phyloP scores from a whole-genome alignment of 30 jellyfish, hydroid and myxozoan species.

The Haliclystus octoradiatus region DNA sequence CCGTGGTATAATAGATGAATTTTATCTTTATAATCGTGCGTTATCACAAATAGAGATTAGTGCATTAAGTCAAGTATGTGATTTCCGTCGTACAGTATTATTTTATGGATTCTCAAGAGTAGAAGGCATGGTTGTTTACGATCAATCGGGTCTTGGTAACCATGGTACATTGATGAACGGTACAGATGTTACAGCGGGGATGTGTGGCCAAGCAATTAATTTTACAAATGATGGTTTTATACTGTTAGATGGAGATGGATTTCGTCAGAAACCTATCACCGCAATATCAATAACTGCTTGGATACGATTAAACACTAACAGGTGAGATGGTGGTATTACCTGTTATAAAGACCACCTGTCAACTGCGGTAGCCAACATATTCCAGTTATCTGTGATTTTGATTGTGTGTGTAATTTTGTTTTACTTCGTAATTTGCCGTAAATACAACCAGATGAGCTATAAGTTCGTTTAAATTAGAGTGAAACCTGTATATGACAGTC shows the following conservation, averaged over 20 bases:
- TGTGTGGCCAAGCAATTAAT: slow-evolving; percentile 70
- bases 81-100: slow-evolving; percentile 61
- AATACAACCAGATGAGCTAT: no score
- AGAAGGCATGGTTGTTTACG: slow-evolving; percentile 25
- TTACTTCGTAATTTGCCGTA: no score
- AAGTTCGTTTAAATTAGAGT: no score
- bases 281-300: slow-evolving; percentile 70
- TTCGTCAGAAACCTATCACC: slow-evolving; percentile 75
- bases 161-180: slow-evolving; percentile 38
- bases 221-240: slow-evolving; percentile 41
- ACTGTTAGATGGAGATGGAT: slow-evolving; percentile 43
- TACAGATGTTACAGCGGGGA: slow-evolving; percentile 44
- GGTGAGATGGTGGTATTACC: slow-evolving; percentile 13
- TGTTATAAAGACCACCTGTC: background rate
- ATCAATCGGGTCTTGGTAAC: slow-evolving; percentile 80
- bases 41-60: slow-evolving; percentile 53
- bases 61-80: slow-evolving; percentile 74
- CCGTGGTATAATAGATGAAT: slow-evolving; percentile 68
- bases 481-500: no score
- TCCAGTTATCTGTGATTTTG: no score
- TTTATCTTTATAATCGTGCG: slow-evolving; percentile 58
- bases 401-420: no score
- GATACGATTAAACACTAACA: slow-evolving; percentile 75
- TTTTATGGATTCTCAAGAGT: slow-evolving; percentile 45
- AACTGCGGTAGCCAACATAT: no score